Base-by-base conservation (phyloP, 1,140 invertebrate genomes). In the Philopotamus ludificatus region DNA sequence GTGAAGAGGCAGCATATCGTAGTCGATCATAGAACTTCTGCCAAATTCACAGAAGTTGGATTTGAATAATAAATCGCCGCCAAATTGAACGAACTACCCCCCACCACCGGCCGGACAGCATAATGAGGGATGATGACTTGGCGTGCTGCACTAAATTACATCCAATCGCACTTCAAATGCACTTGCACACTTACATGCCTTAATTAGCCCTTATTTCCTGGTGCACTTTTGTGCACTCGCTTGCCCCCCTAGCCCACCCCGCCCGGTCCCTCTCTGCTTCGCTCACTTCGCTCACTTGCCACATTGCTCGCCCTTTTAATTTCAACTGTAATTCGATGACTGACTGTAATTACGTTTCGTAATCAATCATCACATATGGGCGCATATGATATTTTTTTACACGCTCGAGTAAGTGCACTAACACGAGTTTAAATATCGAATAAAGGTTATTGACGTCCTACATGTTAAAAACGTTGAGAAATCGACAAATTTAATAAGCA, bases 61-160 rank as follows among this genome's bases (percentile, higher is more conserved):
- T n/a, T n/a, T n/a, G n/a, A n/a, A n/a, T n/a, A n/a, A n/a, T n/a
- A n/a, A n/a, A n/a, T n/a, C n/a, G n/a, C n/a, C n/a, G n/a, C n/a
- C n/a, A n/a, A n/a, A n/a, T n/a, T n/a, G n/a, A n/a, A n/a, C n/a
- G n/a, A n/a, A n/a, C 15, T 3, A 50, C 16, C 10, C 34, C 22
- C 58, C 22, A 20, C 42, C 26, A 23, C 15, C 23, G 44, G 18
- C 16, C 16, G 50, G 68, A 70, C 68, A 70, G 64, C 39, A 66
- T 70, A 70, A 70, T 70, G 45, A 70, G 68, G 65, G 68, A 66
- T 70, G 68, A 70, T 65, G 64, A 66, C 64, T 66, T 70, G 45
- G 68, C 68, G 68, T 70, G 68, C 61, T 57, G 55, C 49, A 57
- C 57, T 64, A 67, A 70, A 66, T 70, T 64, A 64, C 67, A 63